A percentile compares a stretch with the other conserved stretches of the same genome.
Evolutionary conservation across 2,113 vertebrate species (phyloP).

Genomic region (Oplegnathus fasciatus): DNA sequence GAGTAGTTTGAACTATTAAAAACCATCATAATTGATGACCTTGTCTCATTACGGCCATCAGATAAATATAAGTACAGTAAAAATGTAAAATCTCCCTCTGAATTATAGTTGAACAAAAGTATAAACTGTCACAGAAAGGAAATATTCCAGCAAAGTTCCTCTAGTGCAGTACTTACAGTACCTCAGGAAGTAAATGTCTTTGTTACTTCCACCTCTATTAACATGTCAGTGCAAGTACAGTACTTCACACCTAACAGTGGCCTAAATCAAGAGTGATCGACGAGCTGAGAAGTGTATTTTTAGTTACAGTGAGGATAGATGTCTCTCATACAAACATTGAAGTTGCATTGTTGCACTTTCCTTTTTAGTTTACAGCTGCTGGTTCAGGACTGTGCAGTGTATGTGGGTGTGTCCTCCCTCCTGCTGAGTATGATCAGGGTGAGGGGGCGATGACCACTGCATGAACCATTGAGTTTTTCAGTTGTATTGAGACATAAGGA

Average conservation of each 20-base stretch:
- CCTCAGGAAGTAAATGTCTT: background rate
- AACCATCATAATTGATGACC: background rate
- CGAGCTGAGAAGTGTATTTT: constrained; percentile 27
- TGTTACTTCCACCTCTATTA: background rate
- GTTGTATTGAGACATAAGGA: background rate
- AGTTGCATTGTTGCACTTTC: constrained; percentile 12
- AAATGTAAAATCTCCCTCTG: background rate
- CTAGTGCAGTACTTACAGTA: no score
- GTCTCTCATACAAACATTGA: constrained; percentile 6
- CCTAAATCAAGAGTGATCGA: constrained; percentile 25
- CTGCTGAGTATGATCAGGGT: background rate
- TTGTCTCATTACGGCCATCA: background rate
- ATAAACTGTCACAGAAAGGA: background rate
- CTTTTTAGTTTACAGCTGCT: constrained; percentile 34
- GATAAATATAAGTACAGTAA: no score
- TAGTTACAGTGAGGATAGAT: constrained; percentile 14
- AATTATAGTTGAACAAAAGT: background rate
- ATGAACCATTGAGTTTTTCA: background rate
- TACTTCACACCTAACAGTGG: background rate
- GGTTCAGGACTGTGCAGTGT: background rate
- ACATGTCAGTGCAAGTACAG: background rate
- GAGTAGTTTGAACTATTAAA: no score
- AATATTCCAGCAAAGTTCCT: background rate
- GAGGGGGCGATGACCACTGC: background rate
- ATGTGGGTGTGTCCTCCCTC: background rate